Conservation (phyloP, 2,797 vertebrate genomes). For the Cheracebus regulus region DNA sequence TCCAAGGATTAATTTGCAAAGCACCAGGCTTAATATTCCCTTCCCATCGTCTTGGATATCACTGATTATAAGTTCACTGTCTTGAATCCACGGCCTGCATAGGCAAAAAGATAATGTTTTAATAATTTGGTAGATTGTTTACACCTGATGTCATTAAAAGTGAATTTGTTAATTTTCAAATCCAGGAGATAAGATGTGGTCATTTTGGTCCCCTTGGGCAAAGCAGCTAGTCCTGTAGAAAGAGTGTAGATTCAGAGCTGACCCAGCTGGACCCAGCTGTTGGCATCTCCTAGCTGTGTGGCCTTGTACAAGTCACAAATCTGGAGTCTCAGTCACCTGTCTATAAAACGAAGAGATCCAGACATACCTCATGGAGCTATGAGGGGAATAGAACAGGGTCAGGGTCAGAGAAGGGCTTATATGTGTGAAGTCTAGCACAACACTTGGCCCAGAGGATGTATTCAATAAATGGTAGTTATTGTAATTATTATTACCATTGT, state of each 20-base stretch:
- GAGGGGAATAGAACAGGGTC: background rate
- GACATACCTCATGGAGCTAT: background rate
- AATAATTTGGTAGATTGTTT: background rate
- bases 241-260: background rate
- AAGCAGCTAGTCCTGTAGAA: background rate
- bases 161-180: background rate
- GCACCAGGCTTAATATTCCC: background rate
- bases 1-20: slow-evolving; percentile 29
- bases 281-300: background rate
- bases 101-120: background rate
- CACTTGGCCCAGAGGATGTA: background rate
- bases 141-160: background rate
- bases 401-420: background rate
- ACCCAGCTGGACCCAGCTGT: background rate
- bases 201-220: background rate
- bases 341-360: background rate
- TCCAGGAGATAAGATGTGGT: background rate
- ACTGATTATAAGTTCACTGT: background rate
- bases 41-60: background rate
- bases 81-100: background rate
- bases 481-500: background rate
- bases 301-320: background rate
- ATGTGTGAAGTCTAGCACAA: background rate
- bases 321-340: background rate
- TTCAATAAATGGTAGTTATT: background rate